phyloP scores from a whole-genome alignment of 2,888 invertebrate species.

The Catocala nupta region DNA sequence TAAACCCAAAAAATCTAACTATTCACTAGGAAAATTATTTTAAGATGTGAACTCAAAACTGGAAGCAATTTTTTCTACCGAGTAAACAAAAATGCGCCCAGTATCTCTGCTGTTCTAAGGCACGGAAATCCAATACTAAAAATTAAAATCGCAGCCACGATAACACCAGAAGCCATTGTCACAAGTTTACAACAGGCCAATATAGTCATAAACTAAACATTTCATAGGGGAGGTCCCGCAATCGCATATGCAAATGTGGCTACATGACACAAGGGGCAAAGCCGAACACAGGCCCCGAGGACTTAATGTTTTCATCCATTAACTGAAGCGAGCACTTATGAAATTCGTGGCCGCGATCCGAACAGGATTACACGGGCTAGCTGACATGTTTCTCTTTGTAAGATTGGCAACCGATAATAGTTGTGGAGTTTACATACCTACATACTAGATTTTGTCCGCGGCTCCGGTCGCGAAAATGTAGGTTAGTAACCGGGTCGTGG shows the following conservation, averaged over 20 bases:
- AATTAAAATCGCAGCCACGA: too few relatives aligned
- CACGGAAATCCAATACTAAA: too few relatives aligned
- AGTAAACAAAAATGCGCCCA: too few relatives aligned
- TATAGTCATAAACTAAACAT: constrained; percentile 36
- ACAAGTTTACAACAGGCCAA: constrained; percentile 27
- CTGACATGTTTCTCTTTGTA: constrained; percentile 73
- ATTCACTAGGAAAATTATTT: too few relatives aligned
- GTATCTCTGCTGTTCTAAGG: too few relatives aligned
- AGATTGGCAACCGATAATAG: constrained; percentile 59
- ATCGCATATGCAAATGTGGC: constrained; percentile 72
- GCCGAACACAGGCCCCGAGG: constrained; percentile 61
- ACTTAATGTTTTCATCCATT: constrained; percentile 86
- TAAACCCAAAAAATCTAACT: too few relatives aligned
- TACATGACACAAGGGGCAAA: constrained; percentile 36
- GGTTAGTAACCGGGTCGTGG: too few relatives aligned
- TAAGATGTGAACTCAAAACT: too few relatives aligned
- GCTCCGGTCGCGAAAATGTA: too few relatives aligned
- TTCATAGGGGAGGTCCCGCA: constrained; percentile 49
- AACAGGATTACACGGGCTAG: constrained; percentile 80
- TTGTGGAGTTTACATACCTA: not conserved
- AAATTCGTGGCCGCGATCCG: constrained; percentile 84
- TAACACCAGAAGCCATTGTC: not conserved
- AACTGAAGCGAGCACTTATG: constrained; percentile 82
- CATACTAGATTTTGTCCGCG: too few relatives aligned
- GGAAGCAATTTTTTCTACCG: too few relatives aligned